Evolutionary conservation across 2,113 vertebrate species (phyloP), one percentile per base, ranked within the genome.

Genomic region (Ammodytes marinus): DNA sequence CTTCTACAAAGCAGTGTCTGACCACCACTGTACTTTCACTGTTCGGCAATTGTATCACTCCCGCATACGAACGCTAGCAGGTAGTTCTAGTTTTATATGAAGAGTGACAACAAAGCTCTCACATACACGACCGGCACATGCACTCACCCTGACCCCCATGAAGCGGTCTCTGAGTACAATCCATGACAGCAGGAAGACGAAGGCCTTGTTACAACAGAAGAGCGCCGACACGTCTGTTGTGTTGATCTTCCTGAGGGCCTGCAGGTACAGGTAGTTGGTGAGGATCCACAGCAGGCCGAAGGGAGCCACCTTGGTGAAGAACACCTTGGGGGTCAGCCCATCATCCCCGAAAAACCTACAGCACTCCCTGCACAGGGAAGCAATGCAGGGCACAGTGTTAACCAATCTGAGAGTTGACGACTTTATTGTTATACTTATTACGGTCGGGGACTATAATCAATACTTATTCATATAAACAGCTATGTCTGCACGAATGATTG

Each of bases 121-220:
- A 66, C 17, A 12, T 1, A 58, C 3, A 55, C 14, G 27, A 8
- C 83, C 54, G 11, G 6, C 59, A 27, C 53, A 84, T 71, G 61
- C 66, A 95, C 98, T 98, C 96, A 99, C 98, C 97, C 98, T 95
- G 93, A 99, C 97, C 79, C 98, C 98, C 98, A 99, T 98, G 95
- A 99, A 99, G 91, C 97, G 97, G 94, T 99, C 98, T 95, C 97
- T 96, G 88, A 99, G 97, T 86, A 99, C 97, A 77, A 97, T 99
- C 98, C 98, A 99, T 45, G 97, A 99, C 85, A 99, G 97, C 95
- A 99, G 96, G 95, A 99, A 99, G 88, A 99, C 98, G 75, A 99
- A 99, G 87, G 98, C 97, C 95, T 98, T 98, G 96, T 99, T 99
- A 94, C 98, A 99, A 96, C 98, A 99, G 96, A 99, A 99, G 89